Percentiles rank a stretch among this genome's conserved stretches.
Conservation (phyloP, 2,113 vertebrate species). For the Oostethus manadensis region DNA sequence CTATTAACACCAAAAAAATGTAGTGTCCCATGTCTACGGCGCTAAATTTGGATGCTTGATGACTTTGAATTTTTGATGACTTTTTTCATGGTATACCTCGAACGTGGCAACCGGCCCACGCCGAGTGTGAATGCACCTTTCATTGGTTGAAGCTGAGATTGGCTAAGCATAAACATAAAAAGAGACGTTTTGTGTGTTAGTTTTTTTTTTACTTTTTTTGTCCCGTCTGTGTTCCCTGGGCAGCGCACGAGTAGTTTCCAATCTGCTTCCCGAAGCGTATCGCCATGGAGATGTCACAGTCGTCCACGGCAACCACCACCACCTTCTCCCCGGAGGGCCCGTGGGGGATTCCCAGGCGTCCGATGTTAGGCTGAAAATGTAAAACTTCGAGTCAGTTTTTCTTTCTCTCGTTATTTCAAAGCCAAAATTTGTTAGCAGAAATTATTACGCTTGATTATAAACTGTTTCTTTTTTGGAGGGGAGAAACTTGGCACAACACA, state of each 20-base stretch:
- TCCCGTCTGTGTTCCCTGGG: slow-evolving; percentile 91
- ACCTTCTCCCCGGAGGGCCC: slow-evolving; percentile 95
- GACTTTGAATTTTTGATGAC: too few relatives aligned
- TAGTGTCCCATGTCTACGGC: too few relatives aligned
- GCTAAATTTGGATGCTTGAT: too few relatives aligned
- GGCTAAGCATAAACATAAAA: too few relatives aligned
- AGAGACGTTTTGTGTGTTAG: neutral
- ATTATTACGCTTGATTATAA: slow-evolving; percentile 9
- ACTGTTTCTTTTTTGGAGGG: slow-evolving; percentile 13
- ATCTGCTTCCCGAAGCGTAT: slow-evolving; percentile 84
- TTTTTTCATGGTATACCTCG: too few relatives aligned
- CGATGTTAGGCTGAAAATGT: slow-evolving; percentile 83
- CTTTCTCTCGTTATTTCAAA: neutral
- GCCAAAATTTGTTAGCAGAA: neutral
- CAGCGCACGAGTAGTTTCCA: slow-evolving; percentile 93
- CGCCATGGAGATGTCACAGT: slow-evolving; percentile 91
- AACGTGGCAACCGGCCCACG: too few relatives aligned
- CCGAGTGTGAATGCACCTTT: too few relatives aligned
- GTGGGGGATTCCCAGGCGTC: slow-evolving; percentile 85
- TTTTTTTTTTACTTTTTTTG: slow-evolving; percentile 85
- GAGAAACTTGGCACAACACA: slow-evolving; percentile 12
- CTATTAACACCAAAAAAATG: too few relatives aligned
- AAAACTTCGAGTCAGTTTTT: neutral
- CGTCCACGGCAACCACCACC: slow-evolving; percentile 88
- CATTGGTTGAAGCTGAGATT: too few relatives aligned